A percentile compares a stretch with the other conserved stretches of the same genome.
Evolutionary conservation across 2,888 invertebrate genomes (phyloP).

Genomic region (Trichacis sp.): DNA sequence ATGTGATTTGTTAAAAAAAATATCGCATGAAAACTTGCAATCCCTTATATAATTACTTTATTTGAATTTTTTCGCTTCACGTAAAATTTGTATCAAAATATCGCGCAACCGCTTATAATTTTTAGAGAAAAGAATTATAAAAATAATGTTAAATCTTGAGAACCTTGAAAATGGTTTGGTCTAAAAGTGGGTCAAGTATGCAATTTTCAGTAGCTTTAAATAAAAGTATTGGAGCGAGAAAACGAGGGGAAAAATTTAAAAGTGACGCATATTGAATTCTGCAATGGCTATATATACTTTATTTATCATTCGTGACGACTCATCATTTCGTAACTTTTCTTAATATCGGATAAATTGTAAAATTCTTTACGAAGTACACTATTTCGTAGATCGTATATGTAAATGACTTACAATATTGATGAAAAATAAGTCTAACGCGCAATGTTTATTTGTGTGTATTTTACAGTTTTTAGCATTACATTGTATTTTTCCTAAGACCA

Average conservation of each 20-base stretch:
- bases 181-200: background rate
- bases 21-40: too few relatives aligned
- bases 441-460: slow-evolving; percentile 1
- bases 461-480: slow-evolving; percentile 3
- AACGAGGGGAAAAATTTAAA: background rate
- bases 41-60: too few relatives aligned
- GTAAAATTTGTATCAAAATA: too few relatives aligned
- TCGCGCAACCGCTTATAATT: background rate
- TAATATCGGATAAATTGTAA: slow-evolving; percentile 13
- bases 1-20: too few relatives aligned
- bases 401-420: background rate
- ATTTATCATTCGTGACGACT: slow-evolving; percentile 8
- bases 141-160: background rate
- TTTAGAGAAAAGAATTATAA: background rate
- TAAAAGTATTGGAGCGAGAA: background rate
- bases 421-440: slow-evolving; percentile 23
- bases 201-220: background rate
- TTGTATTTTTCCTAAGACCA: slow-evolving; percentile 11
- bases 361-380: slow-evolving; percentile 5
- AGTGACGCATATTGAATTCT: background rate
- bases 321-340: slow-evolving; percentile 11
- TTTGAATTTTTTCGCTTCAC: too few relatives aligned
- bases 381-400: background rate
- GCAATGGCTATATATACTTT: slow-evolving; percentile 25
- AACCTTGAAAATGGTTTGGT: background rate